Conservation (phyloP, 2,888 invertebrate genomes). For the Ectemnius continuus region DNA sequence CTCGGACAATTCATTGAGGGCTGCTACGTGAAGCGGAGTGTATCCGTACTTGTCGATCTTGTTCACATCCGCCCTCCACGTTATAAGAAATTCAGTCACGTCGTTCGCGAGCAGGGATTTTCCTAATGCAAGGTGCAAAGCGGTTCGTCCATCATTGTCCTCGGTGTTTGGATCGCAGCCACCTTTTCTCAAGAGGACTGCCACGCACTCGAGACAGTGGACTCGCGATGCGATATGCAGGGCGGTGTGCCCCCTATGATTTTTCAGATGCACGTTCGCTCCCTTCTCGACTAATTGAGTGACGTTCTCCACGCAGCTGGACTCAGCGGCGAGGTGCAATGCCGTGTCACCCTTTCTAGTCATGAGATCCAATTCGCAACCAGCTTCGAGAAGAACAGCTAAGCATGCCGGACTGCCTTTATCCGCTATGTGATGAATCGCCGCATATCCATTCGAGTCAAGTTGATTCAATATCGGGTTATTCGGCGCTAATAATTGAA, state of each 20-base stretch:
- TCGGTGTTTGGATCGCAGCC: conserved; percentile 88
- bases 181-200: conserved; percentile 86
- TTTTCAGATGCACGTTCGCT: conserved; percentile 87
- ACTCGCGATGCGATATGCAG: conserved; percentile 91
- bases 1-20: conserved; percentile 89
- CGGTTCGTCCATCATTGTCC: conserved; percentile 89
- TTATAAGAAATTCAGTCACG: conserved; percentile 87
- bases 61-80: conserved; percentile 90
- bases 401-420: conserved; percentile 88
- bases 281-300: conserved; percentile 86
- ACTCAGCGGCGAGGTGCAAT: conserved; percentile 92
- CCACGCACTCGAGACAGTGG: conserved; percentile 89
- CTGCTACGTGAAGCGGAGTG: conserved; percentile 91
- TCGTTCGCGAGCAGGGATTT: conserved; percentile 90
- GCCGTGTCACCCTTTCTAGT: conserved; percentile 88
- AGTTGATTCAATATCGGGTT: conserved; percentile 88
- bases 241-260: conserved; percentile 90
- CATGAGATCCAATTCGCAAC: conserved; percentile 85
- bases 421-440: conserved; percentile 90
- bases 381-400: conserved; percentile 86
- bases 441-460: conserved; percentile 87
- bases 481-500: conserved; percentile 86
- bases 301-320: conserved; percentile 90
- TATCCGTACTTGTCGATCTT: conserved; percentile 92
- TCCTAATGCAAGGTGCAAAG: conserved; percentile 91